Base-by-base conservation (phyloP, 2,888 invertebrate genomes). In the Gandaritis pyraliata region DNA sequence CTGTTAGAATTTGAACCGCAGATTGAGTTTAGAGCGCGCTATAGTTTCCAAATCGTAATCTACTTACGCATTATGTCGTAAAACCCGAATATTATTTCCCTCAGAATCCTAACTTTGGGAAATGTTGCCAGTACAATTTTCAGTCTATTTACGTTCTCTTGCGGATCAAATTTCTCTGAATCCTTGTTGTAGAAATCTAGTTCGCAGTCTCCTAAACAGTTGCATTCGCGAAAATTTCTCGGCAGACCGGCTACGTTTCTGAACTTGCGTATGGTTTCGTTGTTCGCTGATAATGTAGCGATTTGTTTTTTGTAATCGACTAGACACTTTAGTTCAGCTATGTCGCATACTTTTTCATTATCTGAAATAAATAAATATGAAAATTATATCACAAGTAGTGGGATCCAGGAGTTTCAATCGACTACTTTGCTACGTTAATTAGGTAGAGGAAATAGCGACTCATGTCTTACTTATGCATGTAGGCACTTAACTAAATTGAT, bases 21-120 rank as follows among this genome's bases (percentile, higher is more conserved):
- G n/a, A n/a, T n/a, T n/a, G n/a, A n/a, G n/a, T n/a, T n/a, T n/a
- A n/a, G n/a, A n/a, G 23, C 23, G 23, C 23, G 23, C 0, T 33
- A 33, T 11, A 33, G 8, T 2, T 7, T 33, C 1, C 0, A 33
- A 10, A 11, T 18, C 12, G 33, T 30, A 41, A 38, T 38, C 23
- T 71, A 85, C 90, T 86, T 86, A 96, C 96, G 93, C 72, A 96
- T 80, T 43, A 96, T 93, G 81, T 96, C 96, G 4, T 94, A 93
- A 72, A 95, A 94, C 65, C 95, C 95, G 78, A 96, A 96, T 51
- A 96, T 92, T 1, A 95, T 93, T 72, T 95, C 95, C 47, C 95
- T 90, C 63, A 94, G 93, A 47, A 95, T 85, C 71, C 95, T 91
- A 80, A 95, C 94, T 85, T 94, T 94, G 0, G 96, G 96, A 80